A percentile compares a stretch with the other conserved stretches of the same genome.
These are phyloP conservation scores for Scartelaos histophorus DNA, from an alignment of 2,113 vertebrate genomes.

Conservation along the genomic window DNA sequence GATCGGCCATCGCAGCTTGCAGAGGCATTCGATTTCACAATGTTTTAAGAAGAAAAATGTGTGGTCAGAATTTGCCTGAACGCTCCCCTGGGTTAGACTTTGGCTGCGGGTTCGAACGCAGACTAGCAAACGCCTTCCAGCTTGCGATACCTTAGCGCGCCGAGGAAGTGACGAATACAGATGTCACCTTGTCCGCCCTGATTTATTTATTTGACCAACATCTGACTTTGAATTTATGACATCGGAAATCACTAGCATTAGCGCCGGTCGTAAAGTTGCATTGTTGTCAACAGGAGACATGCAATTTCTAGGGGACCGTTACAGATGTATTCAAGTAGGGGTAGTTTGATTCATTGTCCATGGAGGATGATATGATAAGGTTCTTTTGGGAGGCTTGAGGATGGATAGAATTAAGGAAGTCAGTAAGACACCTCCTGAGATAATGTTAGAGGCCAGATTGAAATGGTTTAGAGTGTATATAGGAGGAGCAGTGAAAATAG, in stretches of 20 bases:
- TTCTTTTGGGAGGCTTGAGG: not conserved
- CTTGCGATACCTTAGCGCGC: not conserved
- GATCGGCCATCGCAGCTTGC: conserved; percentile 55
- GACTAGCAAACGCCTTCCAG: not conserved
- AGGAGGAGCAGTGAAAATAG: not conserved
- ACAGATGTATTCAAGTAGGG: not conserved
- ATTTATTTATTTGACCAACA: conserved; percentile 4
- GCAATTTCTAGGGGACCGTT: conserved; percentile 3
- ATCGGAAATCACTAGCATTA: not conserved
- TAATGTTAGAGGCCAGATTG: not conserved
- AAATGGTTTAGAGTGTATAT: not conserved
- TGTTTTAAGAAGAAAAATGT: conserved; percentile 62
- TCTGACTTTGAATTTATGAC: conserved; percentile 4
- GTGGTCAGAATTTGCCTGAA: conserved; percentile 47
- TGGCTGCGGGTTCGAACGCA: conserved; percentile 36
- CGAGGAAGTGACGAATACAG: conserved; percentile 11
- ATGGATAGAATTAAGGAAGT: not conserved
- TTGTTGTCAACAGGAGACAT: conserved; percentile 7
- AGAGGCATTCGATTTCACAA: conserved; percentile 67
- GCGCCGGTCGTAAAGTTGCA: not conserved
- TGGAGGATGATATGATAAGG: not conserved
- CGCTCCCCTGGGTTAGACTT: conserved; percentile 26
- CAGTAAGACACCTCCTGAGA: not conserved
- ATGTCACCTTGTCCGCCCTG: conserved; percentile 8
- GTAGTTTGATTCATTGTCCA: not conserved